Evolutionary conservation across 2,113 vertebrate species (phyloP).

Genomic region (Corydoras sp.): DNA sequence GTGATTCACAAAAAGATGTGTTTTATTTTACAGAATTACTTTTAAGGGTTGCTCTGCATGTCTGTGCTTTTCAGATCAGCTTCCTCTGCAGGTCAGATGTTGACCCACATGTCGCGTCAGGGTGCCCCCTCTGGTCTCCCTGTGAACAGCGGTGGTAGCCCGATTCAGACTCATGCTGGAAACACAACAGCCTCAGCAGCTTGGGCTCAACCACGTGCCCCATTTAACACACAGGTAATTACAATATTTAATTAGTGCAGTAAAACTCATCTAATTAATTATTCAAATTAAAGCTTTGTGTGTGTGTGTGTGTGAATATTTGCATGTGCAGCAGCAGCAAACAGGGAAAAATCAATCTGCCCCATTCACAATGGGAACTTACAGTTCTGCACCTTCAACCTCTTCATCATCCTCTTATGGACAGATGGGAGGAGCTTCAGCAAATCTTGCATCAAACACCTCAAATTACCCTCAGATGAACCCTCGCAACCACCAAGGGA

Average conservation of each 20-base stretch:
- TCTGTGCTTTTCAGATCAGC: too few relatives aligned
- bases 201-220: conserved; percentile 68
- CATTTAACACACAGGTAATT: conserved; percentile 81
- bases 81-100: not conserved
- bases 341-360: too few relatives aligned
- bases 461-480: too few relatives aligned
- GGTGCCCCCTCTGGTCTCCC: conserved; percentile 52
- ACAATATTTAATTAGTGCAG: not conserved
- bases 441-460: too few relatives aligned
- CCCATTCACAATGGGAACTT: too few relatives aligned
- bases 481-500: too few relatives aligned
- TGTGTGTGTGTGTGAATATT: not conserved
- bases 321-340: too few relatives aligned
- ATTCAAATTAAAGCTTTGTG: not conserved
- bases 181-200: conserved; percentile 47
- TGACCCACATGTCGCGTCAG: conserved; percentile 83
- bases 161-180: conserved; percentile 48
- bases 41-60: too few relatives aligned
- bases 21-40: too few relatives aligned
- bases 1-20: too few relatives aligned
- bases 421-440: too few relatives aligned
- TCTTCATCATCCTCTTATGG: not conserved
- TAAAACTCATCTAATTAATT: not conserved
- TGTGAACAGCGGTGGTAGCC: conserved; percentile 52
- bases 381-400: not conserved